These are phyloP conservation scores for Magallana angulata DNA, from an alignment of 1,140 invertebrate species.

Conservation along the genomic window DNA sequence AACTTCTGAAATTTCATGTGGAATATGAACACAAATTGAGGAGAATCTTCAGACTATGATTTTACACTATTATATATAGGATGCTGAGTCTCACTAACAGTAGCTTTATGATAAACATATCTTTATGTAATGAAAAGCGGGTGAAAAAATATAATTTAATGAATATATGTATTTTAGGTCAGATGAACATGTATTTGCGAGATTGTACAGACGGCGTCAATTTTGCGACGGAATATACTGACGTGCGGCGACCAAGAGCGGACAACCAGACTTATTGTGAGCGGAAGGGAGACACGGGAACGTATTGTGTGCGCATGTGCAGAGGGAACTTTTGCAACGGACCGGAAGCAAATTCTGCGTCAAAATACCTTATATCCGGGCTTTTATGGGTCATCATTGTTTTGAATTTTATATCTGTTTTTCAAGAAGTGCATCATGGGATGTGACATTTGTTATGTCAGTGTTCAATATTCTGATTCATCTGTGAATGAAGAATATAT, in stretches of 20 bases:
- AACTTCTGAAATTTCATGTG: too few relatives aligned
- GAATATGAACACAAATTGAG: too few relatives aligned
- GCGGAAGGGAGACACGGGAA: not conserved
- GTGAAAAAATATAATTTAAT: too few relatives aligned
- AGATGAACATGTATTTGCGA: not conserved
- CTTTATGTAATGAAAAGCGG: too few relatives aligned
- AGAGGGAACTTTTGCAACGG: not conserved
- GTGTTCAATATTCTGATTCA: too few relatives aligned
- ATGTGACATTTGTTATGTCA: too few relatives aligned
- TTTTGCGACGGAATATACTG: not conserved
- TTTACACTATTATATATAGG: too few relatives aligned
- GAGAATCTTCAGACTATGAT: too few relatives aligned
- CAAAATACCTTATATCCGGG: not conserved
- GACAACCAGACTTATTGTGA: constrained; percentile 23
- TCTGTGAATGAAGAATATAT: too few relatives aligned
- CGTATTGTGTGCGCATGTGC: not conserved
- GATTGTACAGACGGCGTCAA: not conserved
- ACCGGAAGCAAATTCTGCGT: not conserved
- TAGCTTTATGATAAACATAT: too few relatives aligned
- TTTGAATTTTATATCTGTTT: not conserved
- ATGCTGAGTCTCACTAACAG: too few relatives aligned
- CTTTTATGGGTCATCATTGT: not conserved
- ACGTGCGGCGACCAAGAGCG: not conserved
- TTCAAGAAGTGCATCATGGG: not conserved
- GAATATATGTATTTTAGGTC: not conserved